phyloP scores from a whole-genome alignment of 2,113 vertebrate species.

The Glareola pratincola region DNA sequence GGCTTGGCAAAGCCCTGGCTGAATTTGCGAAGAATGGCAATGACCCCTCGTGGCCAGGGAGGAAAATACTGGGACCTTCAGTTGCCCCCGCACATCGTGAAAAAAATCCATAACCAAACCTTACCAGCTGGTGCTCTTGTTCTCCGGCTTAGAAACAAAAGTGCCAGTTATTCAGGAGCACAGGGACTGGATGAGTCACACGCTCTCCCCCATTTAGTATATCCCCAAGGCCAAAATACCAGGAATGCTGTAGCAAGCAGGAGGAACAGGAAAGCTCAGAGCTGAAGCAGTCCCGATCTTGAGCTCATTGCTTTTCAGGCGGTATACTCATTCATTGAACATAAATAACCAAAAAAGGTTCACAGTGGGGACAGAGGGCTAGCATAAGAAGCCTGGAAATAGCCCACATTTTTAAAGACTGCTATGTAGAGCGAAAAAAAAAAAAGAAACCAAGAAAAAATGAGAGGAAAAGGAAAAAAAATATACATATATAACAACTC shows the following conservation, averaged over 20 bases:
- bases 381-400: neutral
- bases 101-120: neutral
- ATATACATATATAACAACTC: too few relatives aligned
- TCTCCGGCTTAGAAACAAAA: neutral
- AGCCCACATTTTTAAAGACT: neutral
- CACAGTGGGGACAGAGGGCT: neutral
- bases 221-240: neutral
- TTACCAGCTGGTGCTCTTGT: neutral
- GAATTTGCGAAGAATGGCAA: neutral
- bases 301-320: neutral
- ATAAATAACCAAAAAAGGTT: neutral
- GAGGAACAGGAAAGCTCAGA: neutral
- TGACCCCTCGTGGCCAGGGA: neutral
- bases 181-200: neutral
- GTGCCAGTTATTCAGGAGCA: neutral
- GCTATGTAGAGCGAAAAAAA: neutral
- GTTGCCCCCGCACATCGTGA: neutral
- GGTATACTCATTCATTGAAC: neutral
- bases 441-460: neutral
- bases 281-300: neutral
- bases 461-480: neutral
- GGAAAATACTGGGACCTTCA: neutral
- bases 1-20: neutral
- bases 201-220: neutral
- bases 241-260: neutral